Percentiles rank a stretch among this genome's conserved stretches.
These are phyloP conservation scores for Oscheius sp. DNA, from an alignment of 2,888 invertebrate genomes.

Conservation along the genomic window DNA sequence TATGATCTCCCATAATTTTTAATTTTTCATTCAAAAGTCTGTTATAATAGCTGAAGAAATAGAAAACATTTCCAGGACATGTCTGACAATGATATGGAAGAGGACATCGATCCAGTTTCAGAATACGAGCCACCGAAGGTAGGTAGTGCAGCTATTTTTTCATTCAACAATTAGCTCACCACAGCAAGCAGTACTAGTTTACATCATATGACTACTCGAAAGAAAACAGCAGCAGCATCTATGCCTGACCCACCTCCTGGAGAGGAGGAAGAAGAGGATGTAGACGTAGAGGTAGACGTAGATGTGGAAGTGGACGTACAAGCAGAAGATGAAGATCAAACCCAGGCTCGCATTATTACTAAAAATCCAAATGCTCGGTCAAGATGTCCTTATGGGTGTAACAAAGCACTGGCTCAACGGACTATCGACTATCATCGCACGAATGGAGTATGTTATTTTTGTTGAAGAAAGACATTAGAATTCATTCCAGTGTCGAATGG, in stretches of 20 bases:
- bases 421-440: slow-evolving; percentile 57
- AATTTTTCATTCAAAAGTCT: too few species aligned
- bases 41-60: too few species aligned
- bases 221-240: neutral
- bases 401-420: slow-evolving; percentile 45
- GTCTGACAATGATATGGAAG: slow-evolving; percentile 2
- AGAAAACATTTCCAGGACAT: neutral
- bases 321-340: neutral
- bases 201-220: neutral
- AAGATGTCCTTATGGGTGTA: slow-evolving; percentile 56
- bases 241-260: neutral
- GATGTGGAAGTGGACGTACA: neutral
- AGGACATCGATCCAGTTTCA: slow-evolving; percentile 1
- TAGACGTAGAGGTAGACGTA: neutral
- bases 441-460: slow-evolving; percentile 44
- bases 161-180: too few species aligned
- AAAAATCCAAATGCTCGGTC: slow-evolving; percentile 31
- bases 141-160: neutral
- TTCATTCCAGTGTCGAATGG: slow-evolving; percentile 34
- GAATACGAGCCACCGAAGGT: slow-evolving; percentile 1
- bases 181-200: too few species aligned
- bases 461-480: neutral
- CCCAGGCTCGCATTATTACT: neutral
- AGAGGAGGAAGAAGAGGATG: neutral
- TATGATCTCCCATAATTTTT: too few species aligned